phyloP scores from a whole-genome alignment of 2,888 invertebrate genomes.

The Amorpha juglandis region DNA sequence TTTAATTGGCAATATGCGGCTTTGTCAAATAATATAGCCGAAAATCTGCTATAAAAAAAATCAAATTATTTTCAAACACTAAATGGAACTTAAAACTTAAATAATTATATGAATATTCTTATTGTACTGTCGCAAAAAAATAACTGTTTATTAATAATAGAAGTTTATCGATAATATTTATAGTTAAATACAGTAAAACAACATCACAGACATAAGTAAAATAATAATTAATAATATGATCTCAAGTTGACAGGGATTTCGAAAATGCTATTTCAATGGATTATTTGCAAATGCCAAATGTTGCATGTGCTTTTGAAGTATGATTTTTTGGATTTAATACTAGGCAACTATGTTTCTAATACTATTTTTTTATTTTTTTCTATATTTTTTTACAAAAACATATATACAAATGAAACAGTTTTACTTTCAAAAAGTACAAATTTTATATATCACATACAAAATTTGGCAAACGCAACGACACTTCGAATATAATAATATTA shows the following conservation, averaged over 20 bases:
- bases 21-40: background rate
- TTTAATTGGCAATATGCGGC: constrained; percentile 1
- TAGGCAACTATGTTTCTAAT: background rate
- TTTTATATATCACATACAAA: background rate
- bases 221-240: constrained; percentile 35
- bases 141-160: background rate
- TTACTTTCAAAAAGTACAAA: no score
- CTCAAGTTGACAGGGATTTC: constrained; percentile 29
- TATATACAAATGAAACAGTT: no score
- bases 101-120: background rate
- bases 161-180: constrained; percentile 26
- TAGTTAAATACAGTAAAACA: constrained; percentile 35
- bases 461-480: background rate
- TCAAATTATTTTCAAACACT: background rate
- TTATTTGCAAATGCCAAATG: constrained; percentile 8
- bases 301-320: background rate
- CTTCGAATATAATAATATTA: background rate
- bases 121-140: constrained; percentile 22
- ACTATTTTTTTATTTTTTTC: background rate
- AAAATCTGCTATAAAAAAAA: background rate
- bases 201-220: constrained; percentile 52
- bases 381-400: no score
- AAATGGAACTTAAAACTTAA: background rate
- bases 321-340: no score
- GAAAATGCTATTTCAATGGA: background rate